Base-by-base conservation (phyloP, 2,797 vertebrate genomes). In the Sebastes trivittatus region DNA sequence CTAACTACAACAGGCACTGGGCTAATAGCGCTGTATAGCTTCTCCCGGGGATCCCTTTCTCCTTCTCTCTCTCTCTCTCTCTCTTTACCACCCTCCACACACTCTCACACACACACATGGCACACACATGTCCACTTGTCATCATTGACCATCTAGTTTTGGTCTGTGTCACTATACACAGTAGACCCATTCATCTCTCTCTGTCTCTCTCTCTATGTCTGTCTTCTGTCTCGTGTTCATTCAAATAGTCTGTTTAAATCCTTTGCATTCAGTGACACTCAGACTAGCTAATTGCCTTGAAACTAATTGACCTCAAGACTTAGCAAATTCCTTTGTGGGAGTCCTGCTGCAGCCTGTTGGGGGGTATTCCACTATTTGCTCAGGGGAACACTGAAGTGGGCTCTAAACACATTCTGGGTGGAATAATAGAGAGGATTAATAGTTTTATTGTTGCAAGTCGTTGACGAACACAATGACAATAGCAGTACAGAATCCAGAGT, bases 1-100 rank as follows among this genome's bases (percentile, higher is more conserved):
- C 70, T 76, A 80, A 72, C 73, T 76, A 77, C 67, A 78, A 59
- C 68, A 78, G 36, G 29, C 72, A 56, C n/a, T 14, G 22, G 49
- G 67, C 86, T 83, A 80, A 81, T 27, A 68, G 66, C 60, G 4
- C 46, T 61, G 38, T 65, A 54, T 3, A 38, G 36, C 71, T 36
- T 68, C 64, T 75, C 54, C 36, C 6, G 7, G 42, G 75, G 42
- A 46, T 46, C 14, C 42, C 25, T 27, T 22, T 49, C 25, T 59
- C 36, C 58, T 23, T 23, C 34, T 62, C 18, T 55, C 4, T 71
- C 36, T 61, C 16, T 55, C 3, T 22, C 34, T 62, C 18, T 55
- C 4, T 71, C 36, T 38, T 14, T 20, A 59, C 34, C 59, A 29
- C 54, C 4, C 11, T 11, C 14, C 52, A 63, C 62, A 22, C 58